Evolutionary conservation across 2,888 invertebrate species (phyloP).

Genomic region (Drosophila phalerata): DNA sequence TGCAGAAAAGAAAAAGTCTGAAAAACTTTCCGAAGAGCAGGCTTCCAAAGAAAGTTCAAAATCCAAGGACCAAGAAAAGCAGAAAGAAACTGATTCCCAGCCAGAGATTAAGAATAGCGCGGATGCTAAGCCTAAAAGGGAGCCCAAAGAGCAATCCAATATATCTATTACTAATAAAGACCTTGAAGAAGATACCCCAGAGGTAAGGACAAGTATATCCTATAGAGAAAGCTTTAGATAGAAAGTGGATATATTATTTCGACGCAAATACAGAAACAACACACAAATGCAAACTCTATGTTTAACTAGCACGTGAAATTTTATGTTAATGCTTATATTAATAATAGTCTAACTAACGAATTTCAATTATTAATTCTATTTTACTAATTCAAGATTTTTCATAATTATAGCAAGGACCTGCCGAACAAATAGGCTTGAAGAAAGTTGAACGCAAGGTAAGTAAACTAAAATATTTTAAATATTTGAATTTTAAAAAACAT

Average conservation of each 20-base stretch:
- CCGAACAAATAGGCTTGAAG: conserved; percentile 76
- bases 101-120: neutral
- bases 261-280: conserved; percentile 1
- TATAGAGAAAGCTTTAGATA: neutral
- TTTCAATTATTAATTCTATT: neutral
- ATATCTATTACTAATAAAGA: conserved; percentile 1
- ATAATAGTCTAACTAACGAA: neutral
- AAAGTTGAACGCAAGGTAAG: conserved; percentile 80
- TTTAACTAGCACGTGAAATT: neutral
- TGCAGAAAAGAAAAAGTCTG: neutral
- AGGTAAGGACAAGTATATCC: conserved; percentile 37
- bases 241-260: neutral
- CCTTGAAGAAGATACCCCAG: conserved; percentile 1
- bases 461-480: neutral
- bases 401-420: conserved; percentile 64
- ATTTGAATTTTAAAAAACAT: neutral
- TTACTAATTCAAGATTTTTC: neutral
- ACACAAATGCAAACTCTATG: neutral
- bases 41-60: neutral
- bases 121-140: neutral
- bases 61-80: neutral
- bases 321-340: neutral
- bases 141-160: neutral
- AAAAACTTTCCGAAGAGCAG: neutral
- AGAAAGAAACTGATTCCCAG: neutral